phyloP scores from a whole-genome alignment of 2,797 vertebrate genomes.

The Myotis daubentonii region DNA sequence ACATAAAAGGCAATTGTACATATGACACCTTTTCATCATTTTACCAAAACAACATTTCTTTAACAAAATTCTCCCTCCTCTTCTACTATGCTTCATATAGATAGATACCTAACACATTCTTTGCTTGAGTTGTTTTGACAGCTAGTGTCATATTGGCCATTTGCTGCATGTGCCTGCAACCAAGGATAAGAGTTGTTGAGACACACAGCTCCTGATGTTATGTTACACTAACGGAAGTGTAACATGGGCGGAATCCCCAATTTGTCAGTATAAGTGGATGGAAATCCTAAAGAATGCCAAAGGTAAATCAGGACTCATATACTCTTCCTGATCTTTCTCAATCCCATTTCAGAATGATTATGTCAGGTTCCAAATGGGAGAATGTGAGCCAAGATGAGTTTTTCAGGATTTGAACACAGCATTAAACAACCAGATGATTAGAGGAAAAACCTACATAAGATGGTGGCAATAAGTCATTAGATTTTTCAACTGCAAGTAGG shows the following conservation, averaged over 20 bases:
- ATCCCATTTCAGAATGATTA: neutral
- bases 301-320: neutral
- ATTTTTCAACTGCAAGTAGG: constrained; percentile 34
- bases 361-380: neutral
- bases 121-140: constrained; percentile 20
- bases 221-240: neutral
- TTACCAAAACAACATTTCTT: neutral
- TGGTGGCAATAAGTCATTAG: constrained; percentile 30
- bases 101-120: neutral
- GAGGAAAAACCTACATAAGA: neutral
- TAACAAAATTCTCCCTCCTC: constrained; percentile 10
- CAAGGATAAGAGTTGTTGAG: neutral
- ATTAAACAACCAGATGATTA: neutral
- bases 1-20: neutral
- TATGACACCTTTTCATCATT: neutral
- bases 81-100: constrained; percentile 10
- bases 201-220: neutral
- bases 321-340: neutral
- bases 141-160: constrained; percentile 7
- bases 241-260: neutral
- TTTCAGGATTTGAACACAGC: constrained; percentile 47
- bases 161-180: neutral
- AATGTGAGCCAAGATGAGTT: neutral
- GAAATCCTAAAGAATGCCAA: constrained; percentile 1
- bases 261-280: neutral